Conservation (phyloP, 2,888 invertebrate species). For the Epirrita christyi region DNA sequence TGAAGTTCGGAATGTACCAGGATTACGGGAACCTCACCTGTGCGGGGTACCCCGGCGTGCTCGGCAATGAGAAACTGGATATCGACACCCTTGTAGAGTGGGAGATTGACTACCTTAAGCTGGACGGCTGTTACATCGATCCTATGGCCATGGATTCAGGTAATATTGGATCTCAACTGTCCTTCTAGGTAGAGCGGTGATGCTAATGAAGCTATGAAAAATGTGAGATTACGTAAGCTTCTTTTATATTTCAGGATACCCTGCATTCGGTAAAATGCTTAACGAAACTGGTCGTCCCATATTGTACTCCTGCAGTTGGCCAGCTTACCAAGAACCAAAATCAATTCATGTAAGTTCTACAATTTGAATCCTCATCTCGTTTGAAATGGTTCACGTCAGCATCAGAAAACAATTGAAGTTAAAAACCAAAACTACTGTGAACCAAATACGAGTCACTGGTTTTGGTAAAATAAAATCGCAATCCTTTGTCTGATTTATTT, state of each 20-base stretch:
- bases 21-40: constrained; percentile 92
- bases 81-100: constrained; percentile 91
- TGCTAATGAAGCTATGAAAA: not conserved
- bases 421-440: no score
- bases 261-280: constrained; percentile 87
- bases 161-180: constrained; percentile 37
- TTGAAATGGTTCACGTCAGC: no score
- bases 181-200: not conserved
- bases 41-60: constrained; percentile 91
- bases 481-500: no score
- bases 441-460: no score
- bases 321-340: constrained; percentile 88
- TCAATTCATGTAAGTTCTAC: constrained; percentile 47
- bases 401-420: no score
- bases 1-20: constrained; percentile 93
- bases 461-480: no score
- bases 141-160: constrained; percentile 82
- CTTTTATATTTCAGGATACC: constrained; percentile 85
- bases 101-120: constrained; percentile 92
- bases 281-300: constrained; percentile 91
- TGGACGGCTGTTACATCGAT: constrained; percentile 91
- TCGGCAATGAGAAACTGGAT: constrained; percentile 87
- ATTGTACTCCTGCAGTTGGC: constrained; percentile 94
- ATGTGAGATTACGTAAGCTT: not conserved
- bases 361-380: no score